These are phyloP conservation scores for Falco cherrug DNA, from an alignment of 2,797 vertebrate species.

Conservation along the genomic window DNA sequence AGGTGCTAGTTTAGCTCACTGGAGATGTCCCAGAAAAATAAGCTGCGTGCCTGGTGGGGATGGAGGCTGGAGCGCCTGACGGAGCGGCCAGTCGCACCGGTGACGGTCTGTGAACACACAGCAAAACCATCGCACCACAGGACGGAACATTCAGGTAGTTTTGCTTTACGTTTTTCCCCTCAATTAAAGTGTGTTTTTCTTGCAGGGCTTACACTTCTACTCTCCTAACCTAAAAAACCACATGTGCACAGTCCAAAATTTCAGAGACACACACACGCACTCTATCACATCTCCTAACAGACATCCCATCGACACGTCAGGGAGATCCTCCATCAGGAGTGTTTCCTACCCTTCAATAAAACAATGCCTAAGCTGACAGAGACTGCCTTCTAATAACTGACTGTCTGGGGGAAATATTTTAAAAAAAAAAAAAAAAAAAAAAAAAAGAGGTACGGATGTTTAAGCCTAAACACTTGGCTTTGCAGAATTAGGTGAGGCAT, in stretches of 20 bases:
- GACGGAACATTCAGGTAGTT: neutral
- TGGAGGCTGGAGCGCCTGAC: fast-evolving
- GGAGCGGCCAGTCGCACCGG: neutral
- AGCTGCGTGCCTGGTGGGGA: neutral
- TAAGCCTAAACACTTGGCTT: neutral
- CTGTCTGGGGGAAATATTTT: neutral
- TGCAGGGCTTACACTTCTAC: neutral
- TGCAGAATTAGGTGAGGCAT: neutral
- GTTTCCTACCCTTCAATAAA: neutral
- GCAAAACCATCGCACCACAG: fast-evolving
- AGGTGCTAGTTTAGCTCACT: neutral
- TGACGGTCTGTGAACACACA: neutral
- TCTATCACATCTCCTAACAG: neutral
- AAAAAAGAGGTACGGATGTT: neutral
- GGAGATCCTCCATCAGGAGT: neutral
- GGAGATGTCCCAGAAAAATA: neutral
- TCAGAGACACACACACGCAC: neutral
- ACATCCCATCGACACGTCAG: fast-evolving
- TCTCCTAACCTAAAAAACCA: neutral
- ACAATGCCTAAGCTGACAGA: neutral
- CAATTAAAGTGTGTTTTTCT: neutral
- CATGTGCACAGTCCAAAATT: neutral
- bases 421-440: neutral
- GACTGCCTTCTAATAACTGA: neutral
- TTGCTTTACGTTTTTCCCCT: neutral